These are phyloP conservation scores for Drosophila oshimai DNA, from an alignment of 1,140 invertebrate genomes.

Conservation along the genomic window DNA sequence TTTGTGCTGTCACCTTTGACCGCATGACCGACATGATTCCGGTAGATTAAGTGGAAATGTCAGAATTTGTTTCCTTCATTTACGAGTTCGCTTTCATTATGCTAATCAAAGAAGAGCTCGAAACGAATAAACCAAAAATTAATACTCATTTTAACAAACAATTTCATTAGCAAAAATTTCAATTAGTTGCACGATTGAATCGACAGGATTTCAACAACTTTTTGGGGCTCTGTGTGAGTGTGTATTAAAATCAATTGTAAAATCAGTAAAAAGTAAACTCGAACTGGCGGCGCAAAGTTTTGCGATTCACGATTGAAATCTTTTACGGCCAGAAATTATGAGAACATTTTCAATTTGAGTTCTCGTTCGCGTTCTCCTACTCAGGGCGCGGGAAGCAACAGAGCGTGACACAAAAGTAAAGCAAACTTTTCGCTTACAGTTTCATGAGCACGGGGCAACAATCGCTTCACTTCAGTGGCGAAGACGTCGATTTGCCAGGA, in stretches of 20 bases:
- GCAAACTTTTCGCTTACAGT: constrained; percentile 77
- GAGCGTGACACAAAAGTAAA: constrained; percentile 80
- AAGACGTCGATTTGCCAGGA: constrained; percentile 68
- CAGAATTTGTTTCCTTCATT: constrained; percentile 13
- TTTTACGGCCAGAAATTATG: constrained; percentile 78
- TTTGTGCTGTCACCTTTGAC: neutral
- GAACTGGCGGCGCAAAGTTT: constrained; percentile 58
- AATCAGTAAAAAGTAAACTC: constrained; percentile 74
- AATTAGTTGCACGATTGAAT: constrained; percentile 79
- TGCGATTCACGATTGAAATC: constrained; percentile 79
- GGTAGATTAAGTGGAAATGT: constrained; percentile 27
- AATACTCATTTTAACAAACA: constrained; percentile 53
- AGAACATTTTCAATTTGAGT: constrained; percentile 74
- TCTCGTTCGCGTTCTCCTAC: constrained; percentile 4
- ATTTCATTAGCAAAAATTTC: constrained; percentile 73
- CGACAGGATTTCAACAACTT: constrained; percentile 77
- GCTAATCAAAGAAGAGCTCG: constrained; percentile 18
- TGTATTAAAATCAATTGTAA: constrained; percentile 75
- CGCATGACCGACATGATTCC: constrained; percentile 9
- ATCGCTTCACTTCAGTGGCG: constrained; percentile 42
- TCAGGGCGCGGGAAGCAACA: constrained; percentile 44
- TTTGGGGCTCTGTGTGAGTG: constrained; percentile 3
- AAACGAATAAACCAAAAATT: constrained; percentile 25
- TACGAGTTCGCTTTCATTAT: constrained; percentile 20
- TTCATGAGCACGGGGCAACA: constrained; percentile 64